A percentile compares a stretch with the other conserved stretches of the same genome.
Evolutionary conservation across 2,797 vertebrate species (phyloP).

Genomic region (Xiphophorus birchmanni): DNA sequence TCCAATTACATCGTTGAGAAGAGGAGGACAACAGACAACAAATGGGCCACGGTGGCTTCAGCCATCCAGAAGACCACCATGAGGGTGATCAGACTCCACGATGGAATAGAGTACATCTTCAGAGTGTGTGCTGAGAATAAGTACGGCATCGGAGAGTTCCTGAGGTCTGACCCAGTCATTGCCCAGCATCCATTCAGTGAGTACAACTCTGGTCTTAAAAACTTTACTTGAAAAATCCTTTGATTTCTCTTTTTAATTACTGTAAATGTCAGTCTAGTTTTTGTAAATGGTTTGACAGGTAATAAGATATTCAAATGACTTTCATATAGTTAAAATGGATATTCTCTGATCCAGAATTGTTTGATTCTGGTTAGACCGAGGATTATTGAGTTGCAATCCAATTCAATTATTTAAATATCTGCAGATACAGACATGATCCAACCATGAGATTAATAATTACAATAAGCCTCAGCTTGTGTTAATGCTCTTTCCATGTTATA

Average conservation of each 20-base stretch:
- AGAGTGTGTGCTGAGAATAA: conserved; percentile 98
- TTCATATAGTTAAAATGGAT: neutral
- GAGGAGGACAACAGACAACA: conserved; percentile 93
- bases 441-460: neutral
- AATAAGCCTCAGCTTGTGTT: neutral
- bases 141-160: conserved; percentile 93
- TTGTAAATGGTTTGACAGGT: neutral
- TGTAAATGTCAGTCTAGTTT: neutral
- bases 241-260: neutral
- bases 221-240: neutral
- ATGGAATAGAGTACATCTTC: conserved; percentile 95
- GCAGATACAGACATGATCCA: neutral
- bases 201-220: conserved; percentile 51
- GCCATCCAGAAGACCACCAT: conserved; percentile 96
- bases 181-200: conserved; percentile 98
- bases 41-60: conserved; percentile 95
- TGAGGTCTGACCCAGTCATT: conserved; percentile 92
- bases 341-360: neutral
- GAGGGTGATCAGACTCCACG: conserved; percentile 94
- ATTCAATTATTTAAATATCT: neutral
- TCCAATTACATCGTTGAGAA: conserved; percentile 98
- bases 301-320: neutral
- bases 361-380: neutral
- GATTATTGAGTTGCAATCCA: neutral
- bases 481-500: neutral